Percentiles rank a stretch among this genome's conserved stretches.
phyloP scores from a whole-genome alignment of 2,888 invertebrate genomes.

The Dyspetes luteomarginatus region DNA sequence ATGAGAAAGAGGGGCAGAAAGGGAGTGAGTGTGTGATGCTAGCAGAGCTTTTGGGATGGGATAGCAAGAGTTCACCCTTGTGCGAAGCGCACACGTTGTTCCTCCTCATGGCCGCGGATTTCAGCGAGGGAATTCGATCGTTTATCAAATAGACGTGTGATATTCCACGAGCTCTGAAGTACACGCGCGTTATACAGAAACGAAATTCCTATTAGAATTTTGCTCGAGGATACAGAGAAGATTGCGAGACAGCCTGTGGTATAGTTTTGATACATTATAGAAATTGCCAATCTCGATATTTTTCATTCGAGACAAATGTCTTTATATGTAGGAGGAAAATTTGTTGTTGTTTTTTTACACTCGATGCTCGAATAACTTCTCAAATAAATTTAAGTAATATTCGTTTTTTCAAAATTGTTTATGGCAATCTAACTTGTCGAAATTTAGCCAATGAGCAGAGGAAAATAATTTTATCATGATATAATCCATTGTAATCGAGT shows the following conservation, averaged over 20 bases:
- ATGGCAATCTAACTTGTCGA: too few species aligned
- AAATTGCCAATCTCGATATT: too few species aligned
- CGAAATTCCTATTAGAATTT: slow-evolving; percentile 26
- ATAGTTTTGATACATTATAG: too few species aligned
- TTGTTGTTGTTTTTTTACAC: too few species aligned
- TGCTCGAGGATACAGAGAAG: not conserved
- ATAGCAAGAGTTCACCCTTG: slow-evolving; percentile 67
- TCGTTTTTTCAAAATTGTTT: too few species aligned
- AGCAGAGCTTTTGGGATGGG: slow-evolving; percentile 43
- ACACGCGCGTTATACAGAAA: not conserved
- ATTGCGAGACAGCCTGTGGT: not conserved
- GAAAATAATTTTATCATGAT: too few species aligned
- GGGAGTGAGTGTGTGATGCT: slow-evolving; percentile 65
- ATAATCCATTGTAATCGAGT: too few species aligned
- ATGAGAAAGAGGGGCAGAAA: slow-evolving; percentile 14
- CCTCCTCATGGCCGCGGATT: slow-evolving; percentile 71
- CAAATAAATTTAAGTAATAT: too few species aligned
- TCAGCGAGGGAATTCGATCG: slow-evolving; percentile 80
- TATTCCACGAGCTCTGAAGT: slow-evolving; percentile 17
- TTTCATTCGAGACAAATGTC: too few species aligned
- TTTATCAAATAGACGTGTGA: slow-evolving; percentile 80
- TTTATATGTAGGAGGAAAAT: too few species aligned
- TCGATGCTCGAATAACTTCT: too few species aligned
- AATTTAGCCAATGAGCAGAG: too few species aligned
- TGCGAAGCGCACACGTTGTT: slow-evolving; percentile 60